phyloP scores from a whole-genome alignment of 2,888 invertebrate genomes.

The Busseola fusca region DNA sequence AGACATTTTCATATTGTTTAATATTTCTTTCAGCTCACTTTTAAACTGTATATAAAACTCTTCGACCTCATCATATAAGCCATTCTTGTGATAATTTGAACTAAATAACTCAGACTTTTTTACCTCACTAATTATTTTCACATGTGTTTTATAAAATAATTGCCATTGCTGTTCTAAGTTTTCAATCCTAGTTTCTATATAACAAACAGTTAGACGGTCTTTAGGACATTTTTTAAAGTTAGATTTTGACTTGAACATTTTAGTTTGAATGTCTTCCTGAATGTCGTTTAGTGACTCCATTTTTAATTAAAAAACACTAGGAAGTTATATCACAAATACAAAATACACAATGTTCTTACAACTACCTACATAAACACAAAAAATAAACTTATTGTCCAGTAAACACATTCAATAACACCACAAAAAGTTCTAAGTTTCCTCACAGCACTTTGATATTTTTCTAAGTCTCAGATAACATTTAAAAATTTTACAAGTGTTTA shows the following conservation, averaged over 20 bases:
- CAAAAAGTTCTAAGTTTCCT: too few relatives aligned
- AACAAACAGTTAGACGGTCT: not conserved
- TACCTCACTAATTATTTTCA: not conserved
- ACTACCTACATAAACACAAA: too few relatives aligned
- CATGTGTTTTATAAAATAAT: not conserved
- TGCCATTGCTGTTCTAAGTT: not conserved
- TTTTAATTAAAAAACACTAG: not conserved
- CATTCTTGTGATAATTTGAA: not conserved
- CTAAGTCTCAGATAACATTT: not conserved
- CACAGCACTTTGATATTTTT: too few relatives aligned
- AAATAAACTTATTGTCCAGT: too few relatives aligned
- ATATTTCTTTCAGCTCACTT: not conserved
- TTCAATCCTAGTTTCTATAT: not conserved
- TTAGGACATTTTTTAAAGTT: constrained; percentile 1
- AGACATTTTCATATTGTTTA: not conserved
- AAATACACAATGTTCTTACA: too few relatives aligned
- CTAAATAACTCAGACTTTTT: not conserved
- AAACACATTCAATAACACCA: too few relatives aligned
- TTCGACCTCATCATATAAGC: not conserved
- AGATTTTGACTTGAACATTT: not conserved
- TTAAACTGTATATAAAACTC: not conserved
- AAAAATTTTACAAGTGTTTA: not conserved
- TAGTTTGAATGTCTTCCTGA: not conserved
- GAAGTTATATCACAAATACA: too few relatives aligned
- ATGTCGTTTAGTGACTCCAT: not conserved